Conservation (phyloP, 2,888 invertebrate species). For the Scaptomyza caliginosa region DNA sequence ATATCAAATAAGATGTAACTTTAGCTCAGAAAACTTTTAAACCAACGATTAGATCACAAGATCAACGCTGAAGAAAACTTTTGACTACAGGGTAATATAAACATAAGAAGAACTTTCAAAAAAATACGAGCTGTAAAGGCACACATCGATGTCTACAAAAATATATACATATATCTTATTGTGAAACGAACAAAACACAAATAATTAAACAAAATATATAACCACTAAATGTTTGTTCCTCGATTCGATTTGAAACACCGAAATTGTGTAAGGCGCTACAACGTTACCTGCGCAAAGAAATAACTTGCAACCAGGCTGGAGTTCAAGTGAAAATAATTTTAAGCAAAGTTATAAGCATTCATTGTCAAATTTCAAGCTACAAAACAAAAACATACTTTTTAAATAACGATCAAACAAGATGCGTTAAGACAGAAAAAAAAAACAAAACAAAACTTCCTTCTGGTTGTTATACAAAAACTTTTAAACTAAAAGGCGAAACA, state of each 20-base stretch:
- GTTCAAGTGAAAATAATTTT: neutral
- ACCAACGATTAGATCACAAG: neutral
- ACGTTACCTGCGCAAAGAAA: constrained; percentile 26
- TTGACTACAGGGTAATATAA: constrained; percentile 8
- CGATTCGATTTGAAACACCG: neutral
- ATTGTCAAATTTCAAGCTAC: neutral
- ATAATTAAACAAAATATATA: neutral
- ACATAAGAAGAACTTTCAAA: neutral
- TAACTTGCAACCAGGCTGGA: neutral
- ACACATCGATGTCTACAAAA: neutral
- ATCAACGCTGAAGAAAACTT: neutral
- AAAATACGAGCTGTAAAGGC: neutral
- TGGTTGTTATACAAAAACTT: neutral
- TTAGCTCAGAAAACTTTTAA: neutral
- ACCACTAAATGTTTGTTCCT: neutral
- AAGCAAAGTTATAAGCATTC: neutral
- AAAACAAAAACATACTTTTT: neutral
- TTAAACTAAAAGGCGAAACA: neutral
- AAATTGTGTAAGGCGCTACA: constrained; percentile 29
- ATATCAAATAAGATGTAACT: neutral
- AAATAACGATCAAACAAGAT: neutral
- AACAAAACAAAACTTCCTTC: neutral
- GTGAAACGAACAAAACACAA: neutral
- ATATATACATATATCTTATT: neutral
- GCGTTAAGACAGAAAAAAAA: neutral